Conservation (phyloP, 2,888 invertebrate genomes). For the Pheosia tremula region DNA sequence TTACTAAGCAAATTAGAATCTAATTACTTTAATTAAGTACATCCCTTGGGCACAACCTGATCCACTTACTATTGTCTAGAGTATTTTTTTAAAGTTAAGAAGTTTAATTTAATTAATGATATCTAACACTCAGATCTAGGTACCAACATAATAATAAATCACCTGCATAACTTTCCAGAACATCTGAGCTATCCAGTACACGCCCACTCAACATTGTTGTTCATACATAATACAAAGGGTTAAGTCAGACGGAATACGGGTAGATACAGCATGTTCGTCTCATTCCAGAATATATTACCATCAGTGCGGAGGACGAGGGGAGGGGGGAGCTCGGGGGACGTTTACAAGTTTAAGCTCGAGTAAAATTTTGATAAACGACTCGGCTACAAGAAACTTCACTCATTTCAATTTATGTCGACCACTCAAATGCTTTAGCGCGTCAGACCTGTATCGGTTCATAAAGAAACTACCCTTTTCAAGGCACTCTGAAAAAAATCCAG, state of each 20-base stretch:
- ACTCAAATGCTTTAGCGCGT: conserved; percentile 28
- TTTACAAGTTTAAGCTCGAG: conserved; percentile 29
- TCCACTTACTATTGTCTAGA: background rate
- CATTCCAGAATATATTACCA: conserved; percentile 35
- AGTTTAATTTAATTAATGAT: background rate
- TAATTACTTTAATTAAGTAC: background rate
- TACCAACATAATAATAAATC: background rate
- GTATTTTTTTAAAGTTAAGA: background rate
- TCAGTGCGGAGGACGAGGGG: conserved; percentile 27
- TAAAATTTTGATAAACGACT: conserved; percentile 41
- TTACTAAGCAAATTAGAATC: background rate
- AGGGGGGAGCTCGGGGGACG: conserved; percentile 17
- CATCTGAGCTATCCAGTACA: conserved; percentile 13
- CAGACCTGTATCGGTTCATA: conserved; percentile 27
- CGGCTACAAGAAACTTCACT: conserved; percentile 12
- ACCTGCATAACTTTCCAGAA: background rate
- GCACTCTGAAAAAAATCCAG: background rate
- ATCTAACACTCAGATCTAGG: background rate
- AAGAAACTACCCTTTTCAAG: conserved; percentile 11
- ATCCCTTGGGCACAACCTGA: background rate
- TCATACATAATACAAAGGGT: conserved; percentile 43
- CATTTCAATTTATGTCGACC: conserved; percentile 24
- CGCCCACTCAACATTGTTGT: conserved; percentile 20
- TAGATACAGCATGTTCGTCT: conserved; percentile 16
- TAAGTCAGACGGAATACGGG: conserved; percentile 28